Evolutionary conservation across 2,797 vertebrate genomes (phyloP).

Genomic region (Antennarius maculatus): DNA sequence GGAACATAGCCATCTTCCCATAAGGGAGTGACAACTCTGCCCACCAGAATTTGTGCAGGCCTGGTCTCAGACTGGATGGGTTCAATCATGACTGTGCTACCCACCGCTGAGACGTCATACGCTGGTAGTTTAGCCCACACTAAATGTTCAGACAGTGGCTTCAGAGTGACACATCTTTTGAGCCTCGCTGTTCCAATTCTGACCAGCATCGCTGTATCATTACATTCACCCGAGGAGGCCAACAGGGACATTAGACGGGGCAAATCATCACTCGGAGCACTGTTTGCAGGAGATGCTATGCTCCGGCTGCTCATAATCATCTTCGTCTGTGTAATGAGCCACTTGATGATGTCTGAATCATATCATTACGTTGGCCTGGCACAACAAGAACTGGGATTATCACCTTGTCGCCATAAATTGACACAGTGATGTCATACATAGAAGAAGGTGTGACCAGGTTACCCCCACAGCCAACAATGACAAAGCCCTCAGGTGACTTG

Average conservation of each 20-base stretch:
- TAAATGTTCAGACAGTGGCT: background rate
- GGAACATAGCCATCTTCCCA: background rate
- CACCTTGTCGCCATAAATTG: too few species aligned
- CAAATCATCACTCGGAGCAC: background rate
- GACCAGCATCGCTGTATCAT: background rate
- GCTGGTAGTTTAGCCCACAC: too few species aligned
- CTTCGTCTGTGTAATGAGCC: constrained; percentile 17
- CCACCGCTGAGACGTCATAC: too few species aligned
- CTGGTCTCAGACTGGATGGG: background rate
- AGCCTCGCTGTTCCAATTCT: constrained; percentile 33
- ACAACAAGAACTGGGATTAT: constrained; percentile 20
- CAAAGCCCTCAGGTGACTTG: constrained; percentile 27
- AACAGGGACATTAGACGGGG: constrained; percentile 18
- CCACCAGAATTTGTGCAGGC: constrained; percentile 14
- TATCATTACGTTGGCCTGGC: constrained; percentile 29
- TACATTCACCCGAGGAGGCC: background rate
- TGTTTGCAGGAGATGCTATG: background rate
- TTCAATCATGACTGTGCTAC: too few species aligned
- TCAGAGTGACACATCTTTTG: constrained; percentile 6
- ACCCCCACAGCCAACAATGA: constrained; percentile 36
- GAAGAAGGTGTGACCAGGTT: too few species aligned
- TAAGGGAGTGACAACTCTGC: too few species aligned
- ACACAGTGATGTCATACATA: too few species aligned
- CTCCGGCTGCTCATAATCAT: background rate
- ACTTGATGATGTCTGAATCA: constrained; percentile 26